A percentile compares a stretch with the other conserved stretches of the same genome.
phyloP scores from a whole-genome alignment of 1,140 invertebrate species.

The Idris sp. region DNA sequence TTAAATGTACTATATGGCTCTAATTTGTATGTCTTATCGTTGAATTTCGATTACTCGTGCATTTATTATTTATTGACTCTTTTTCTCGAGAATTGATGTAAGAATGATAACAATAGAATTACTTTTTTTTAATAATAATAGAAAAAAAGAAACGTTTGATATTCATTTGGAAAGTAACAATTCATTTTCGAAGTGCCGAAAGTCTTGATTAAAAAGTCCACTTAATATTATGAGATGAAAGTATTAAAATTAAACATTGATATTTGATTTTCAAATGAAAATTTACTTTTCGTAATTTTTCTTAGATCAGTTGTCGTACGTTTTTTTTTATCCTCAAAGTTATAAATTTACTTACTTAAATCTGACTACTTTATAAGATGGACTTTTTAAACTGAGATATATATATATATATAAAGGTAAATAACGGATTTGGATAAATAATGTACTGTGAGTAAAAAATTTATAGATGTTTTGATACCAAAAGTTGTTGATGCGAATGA shows the following conservation, averaged over 20 bases:
- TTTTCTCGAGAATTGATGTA: constrained; percentile 17
- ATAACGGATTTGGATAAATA: constrained; percentile 11
- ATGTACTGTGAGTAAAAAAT: constrained; percentile 9
- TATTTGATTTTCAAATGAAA: no score
- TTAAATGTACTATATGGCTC: constrained; percentile 40
- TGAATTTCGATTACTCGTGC: constrained; percentile 30
- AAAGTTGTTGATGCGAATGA: constrained; percentile 38
- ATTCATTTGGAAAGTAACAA: constrained; percentile 8
- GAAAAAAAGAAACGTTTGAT: constrained; percentile 2
- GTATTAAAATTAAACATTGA: no score
- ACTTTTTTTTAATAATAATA: no score
- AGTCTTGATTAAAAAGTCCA: constrained; percentile 10
- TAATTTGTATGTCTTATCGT: constrained; percentile 31
- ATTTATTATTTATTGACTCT: constrained; percentile 45
- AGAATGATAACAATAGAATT: constrained; percentile 10
- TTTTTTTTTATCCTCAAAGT: no score
- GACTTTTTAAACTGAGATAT: constrained; percentile 11
- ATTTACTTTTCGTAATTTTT: no score
- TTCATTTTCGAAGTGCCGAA: constrained; percentile 8
- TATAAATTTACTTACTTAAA: no score
- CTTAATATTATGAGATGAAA: not conserved
- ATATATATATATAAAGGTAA: not conserved
- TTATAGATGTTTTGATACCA: constrained; percentile 42
- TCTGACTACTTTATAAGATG: constrained; percentile 7
- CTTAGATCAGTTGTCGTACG: no score